Conservation (phyloP, 2,888 invertebrate species). For the Oasisia sp. region DNA sequence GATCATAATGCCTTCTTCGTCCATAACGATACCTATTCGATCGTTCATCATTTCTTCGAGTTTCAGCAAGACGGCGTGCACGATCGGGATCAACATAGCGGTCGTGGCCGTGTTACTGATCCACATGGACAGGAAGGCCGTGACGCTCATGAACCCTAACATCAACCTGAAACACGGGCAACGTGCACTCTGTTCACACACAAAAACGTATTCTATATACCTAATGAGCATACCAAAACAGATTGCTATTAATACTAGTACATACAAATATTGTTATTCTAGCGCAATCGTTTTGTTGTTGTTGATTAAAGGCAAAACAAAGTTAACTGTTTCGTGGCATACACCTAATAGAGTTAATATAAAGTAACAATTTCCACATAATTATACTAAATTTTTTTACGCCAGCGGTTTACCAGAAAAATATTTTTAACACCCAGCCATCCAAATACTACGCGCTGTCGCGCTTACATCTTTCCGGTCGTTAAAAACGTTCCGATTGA, state of each 20-base stretch:
- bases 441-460: too few species aligned
- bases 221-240: neutral
- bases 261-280: too few species aligned
- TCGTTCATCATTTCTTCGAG: constrained; percentile 60
- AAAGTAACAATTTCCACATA: too few species aligned
- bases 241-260: neutral
- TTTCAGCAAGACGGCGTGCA: constrained; percentile 71
- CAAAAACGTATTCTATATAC: neutral
- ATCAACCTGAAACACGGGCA: constrained; percentile 70
- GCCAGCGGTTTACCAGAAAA: too few species aligned
- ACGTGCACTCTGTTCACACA: neutral
- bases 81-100: constrained; percentile 64
- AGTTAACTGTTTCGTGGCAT: too few species aligned
- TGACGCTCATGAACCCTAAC: constrained; percentile 85
- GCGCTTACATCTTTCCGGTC: too few species aligned
- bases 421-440: too few species aligned
- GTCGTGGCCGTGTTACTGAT: constrained; percentile 89
- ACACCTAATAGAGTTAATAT: too few species aligned
- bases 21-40: neutral
- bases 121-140: constrained; percentile 97
- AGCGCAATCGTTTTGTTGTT: too few species aligned
- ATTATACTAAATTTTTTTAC: too few species aligned
- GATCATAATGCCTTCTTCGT: neutral
- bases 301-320: too few species aligned
- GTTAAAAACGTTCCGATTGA: too few species aligned